A percentile compares a stretch with the other conserved stretches of the same genome.
phyloP scores from a whole-genome alignment of 2,113 vertebrate genomes.

The Noturus placidus region DNA sequence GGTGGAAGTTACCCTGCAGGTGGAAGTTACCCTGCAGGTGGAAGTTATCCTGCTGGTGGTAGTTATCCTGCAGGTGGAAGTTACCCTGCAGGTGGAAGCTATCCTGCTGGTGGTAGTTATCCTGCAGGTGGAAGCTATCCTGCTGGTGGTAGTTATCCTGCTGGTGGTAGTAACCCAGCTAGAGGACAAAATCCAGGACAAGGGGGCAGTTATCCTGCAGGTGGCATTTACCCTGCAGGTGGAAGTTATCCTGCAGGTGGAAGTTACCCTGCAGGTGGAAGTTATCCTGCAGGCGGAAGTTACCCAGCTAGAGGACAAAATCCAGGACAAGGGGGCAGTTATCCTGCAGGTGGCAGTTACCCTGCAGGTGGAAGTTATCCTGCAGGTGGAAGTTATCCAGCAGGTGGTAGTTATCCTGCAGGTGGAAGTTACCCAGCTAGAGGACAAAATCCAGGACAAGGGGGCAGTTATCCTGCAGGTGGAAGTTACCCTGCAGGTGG shows the following conservation, averaged over 20 bases:
- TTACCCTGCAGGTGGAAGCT: constrained; percentile 40
- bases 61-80: not conserved
- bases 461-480: constrained; percentile 16
- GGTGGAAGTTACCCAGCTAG: not conserved
- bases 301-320: not conserved
- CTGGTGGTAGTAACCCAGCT: not conserved
- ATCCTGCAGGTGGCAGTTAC: constrained; percentile 20
- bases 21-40: constrained; percentile 11
- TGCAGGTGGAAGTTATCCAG: not conserved
- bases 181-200: not conserved
- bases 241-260: constrained; percentile 48
- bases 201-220: constrained; percentile 48
- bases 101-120: constrained; percentile 25
- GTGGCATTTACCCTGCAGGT: constrained; percentile 55
- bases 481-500: constrained; percentile 13
- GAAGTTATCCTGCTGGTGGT: constrained; percentile 31
- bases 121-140: constrained; percentile 50
- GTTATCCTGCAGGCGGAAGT: constrained; percentile 4
- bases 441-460: too few relatives aligned
- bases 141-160: constrained; percentile 6
- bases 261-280: constrained; percentile 29
- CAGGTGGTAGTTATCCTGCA: not conserved
- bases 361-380: constrained; percentile 2
- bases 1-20: constrained; percentile 6
- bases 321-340: constrained; percentile 30